Percentiles rank a stretch among this genome's conserved stretches.
phyloP scores from a whole-genome alignment of 1,140 invertebrate genomes.

The Caenorhabditis latens region DNA sequence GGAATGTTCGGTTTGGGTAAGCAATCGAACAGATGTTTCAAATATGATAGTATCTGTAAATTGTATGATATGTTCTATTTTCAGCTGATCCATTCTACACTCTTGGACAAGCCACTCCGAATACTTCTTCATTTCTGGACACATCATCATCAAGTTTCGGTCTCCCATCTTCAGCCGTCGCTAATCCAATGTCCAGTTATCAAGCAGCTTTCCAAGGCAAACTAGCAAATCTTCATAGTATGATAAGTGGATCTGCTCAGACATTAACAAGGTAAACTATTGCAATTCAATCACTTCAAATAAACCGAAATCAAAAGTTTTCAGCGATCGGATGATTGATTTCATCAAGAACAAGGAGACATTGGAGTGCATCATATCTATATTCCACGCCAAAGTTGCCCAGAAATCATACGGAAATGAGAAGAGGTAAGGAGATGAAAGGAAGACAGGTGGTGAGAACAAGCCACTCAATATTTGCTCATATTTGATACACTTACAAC shows the following conservation, averaged over 20 bases:
- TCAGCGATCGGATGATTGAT: constrained; percentile 71
- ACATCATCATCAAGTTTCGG: constrained; percentile 16
- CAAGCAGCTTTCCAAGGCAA: not conserved
- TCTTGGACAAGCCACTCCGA: constrained; percentile 12
- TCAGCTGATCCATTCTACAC: constrained; percentile 40
- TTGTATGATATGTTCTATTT: not conserved
- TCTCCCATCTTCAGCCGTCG: not conserved
- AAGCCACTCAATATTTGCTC: constrained; percentile 45
- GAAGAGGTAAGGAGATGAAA: constrained; percentile 83
- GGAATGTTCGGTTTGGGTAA: too few species aligned
- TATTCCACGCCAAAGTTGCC: constrained; percentile 96
- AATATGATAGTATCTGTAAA: not conserved
- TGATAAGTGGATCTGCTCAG: not conserved
- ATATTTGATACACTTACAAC: constrained; percentile 45
- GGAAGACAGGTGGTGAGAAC: not conserved
- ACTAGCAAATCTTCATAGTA: constrained; percentile 4
- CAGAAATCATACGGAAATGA: constrained; percentile 99
- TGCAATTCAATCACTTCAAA: not conserved
- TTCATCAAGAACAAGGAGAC: constrained; percentile 70
- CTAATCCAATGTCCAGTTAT: constrained; percentile 25
- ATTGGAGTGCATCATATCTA: constrained; percentile 83
- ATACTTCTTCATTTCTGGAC: constrained; percentile 33
- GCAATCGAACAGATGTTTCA: not conserved
- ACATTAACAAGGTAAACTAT: constrained; percentile 19
- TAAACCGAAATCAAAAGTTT: not conserved